These are phyloP conservation scores for Ligdia adustata DNA, from an alignment of 2,888 invertebrate species.

Conservation along the genomic window DNA sequence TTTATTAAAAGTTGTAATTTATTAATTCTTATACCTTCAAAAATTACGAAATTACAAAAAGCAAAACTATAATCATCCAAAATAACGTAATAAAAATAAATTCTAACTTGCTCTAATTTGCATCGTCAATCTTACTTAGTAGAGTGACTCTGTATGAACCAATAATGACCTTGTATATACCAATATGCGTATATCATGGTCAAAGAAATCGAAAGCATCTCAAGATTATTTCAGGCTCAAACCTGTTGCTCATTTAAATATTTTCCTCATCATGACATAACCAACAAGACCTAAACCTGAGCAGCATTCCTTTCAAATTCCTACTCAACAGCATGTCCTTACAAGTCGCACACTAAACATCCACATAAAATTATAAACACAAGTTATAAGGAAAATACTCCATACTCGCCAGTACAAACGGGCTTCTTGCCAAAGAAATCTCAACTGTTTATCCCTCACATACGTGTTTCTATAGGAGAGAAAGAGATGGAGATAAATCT, in stretches of 20 bases:
- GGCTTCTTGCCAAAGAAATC: constrained; percentile 6
- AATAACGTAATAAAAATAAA: no score
- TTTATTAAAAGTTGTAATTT: no score
- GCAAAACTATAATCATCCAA: no score
- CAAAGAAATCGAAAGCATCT: constrained; percentile 1
- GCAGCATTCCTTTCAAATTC: constrained; percentile 15
- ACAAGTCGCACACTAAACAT: constrained; percentile 7
- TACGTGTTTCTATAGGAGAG: neutral
- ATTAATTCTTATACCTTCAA: no score
- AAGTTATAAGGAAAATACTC: constrained; percentile 10
- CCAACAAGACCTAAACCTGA: neutral
- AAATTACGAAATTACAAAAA: no score
- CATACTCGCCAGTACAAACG: constrained; percentile 11
- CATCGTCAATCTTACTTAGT: no score
- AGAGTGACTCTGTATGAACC: no score
- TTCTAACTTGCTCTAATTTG: no score
- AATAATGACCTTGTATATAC: no score
- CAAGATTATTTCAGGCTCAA: neutral
- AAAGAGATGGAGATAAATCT: no score
- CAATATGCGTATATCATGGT: no score
- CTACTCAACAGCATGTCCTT: constrained; percentile 6
- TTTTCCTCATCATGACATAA: constrained; percentile 17
- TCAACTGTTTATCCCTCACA: neutral
- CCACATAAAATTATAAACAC: neutral
- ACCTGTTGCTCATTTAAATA: constrained; percentile 6